A percentile compares a stretch with the other conserved stretches of the same genome.
Evolutionary conservation across 2,888 invertebrate species (phyloP).

Genomic region (Macrosiphum euphorbiae): DNA sequence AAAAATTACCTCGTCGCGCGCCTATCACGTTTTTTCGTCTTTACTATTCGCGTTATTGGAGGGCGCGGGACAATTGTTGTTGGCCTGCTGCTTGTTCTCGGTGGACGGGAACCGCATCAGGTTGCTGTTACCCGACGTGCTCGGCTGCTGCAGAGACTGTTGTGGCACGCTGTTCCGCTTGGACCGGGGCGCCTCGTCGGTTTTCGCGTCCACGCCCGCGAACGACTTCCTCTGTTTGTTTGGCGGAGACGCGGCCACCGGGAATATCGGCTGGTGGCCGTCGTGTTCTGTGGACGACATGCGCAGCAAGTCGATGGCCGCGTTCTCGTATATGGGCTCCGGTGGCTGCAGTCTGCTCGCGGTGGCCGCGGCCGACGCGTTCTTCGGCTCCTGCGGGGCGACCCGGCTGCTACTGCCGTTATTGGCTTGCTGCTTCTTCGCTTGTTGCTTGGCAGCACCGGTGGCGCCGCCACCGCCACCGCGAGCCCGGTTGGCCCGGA

Average conservation of each 20-base stretch:
- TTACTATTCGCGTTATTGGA: not conserved
- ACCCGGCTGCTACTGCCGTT: not conserved
- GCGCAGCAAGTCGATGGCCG: conserved; percentile 67
- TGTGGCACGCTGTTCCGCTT: conserved; percentile 64
- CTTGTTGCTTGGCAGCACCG: not conserved
- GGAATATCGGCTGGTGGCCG: conserved; percentile 67
- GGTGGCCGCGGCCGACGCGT: not conserved
- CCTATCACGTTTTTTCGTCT: conserved; percentile 49
- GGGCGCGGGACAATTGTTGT: not conserved
- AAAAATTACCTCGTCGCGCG: conserved; percentile 5
- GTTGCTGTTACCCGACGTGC: conserved; percentile 61
- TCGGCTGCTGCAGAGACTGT: conserved; percentile 59
- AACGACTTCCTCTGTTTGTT: conserved; percentile 54
- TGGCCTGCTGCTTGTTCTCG: conserved; percentile 59
- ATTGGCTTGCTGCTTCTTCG: not conserved
- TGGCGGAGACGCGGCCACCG: conserved; percentile 65
- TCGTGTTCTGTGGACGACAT: conserved; percentile 68
- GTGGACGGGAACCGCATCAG: conserved; percentile 67
- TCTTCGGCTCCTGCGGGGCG: conserved; percentile 20
- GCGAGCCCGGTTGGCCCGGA: conserved; percentile 53
- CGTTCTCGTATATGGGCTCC: conserved; percentile 61
- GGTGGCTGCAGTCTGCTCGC: not conserved
- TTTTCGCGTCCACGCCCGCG: conserved; percentile 61
- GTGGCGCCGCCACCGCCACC: not conserved
- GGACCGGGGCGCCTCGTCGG: conserved; percentile 41